Base-by-base conservation (phyloP, 1,140 invertebrate genomes). In the Drosophila albomicans region DNA sequence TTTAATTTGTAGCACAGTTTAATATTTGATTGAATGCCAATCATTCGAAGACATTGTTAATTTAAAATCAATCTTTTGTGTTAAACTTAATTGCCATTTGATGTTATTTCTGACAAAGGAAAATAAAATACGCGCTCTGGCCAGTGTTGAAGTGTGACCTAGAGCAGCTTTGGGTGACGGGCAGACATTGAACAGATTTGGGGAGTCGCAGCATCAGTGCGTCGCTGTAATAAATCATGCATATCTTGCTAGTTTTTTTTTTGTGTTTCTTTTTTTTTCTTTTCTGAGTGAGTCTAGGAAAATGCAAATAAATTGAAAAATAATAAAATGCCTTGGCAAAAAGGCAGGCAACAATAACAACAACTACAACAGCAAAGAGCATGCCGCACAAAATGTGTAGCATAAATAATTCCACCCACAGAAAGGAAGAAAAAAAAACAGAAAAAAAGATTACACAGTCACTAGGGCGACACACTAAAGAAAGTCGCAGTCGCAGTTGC, bases 321-420 rank as follows among this genome's bases (percentile, higher is more conserved):
- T 84, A 87, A 87, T 87, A 65, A 76, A 85, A 85, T 78, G 76
- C 48, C 72, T 64, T 49, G 46, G 52, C 62, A 65, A 46, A 75
- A 51, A 56, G 68, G 56, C 16, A 25, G 20, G 20, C 20, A 25
- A 25, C 20, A 25, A 25, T 25, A 75, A 74, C 64, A 15, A 10
- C 57, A 71, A 58, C 38, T 59, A 64, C 59, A 69, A 32, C 25
- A 68, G 46, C 35, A 78, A 65, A 72, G 30, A 41, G 38, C 66
- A 71, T 28, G 13, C 51, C 62, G 35, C 58, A 59, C 61, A 79
- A 79, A 82, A 74, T 86, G 76, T 80, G 85, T 85, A 85, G 85
- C 85, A 88, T 88, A 88, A 88, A 89, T 88, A 81, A 89, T 88
- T 88, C 85, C 85, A 78, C 85, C 85, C 85, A 81, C 85, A 76